Base-by-base conservation (phyloP, 2,888 invertebrate genomes). In the Drosophila mulleri region DNA sequence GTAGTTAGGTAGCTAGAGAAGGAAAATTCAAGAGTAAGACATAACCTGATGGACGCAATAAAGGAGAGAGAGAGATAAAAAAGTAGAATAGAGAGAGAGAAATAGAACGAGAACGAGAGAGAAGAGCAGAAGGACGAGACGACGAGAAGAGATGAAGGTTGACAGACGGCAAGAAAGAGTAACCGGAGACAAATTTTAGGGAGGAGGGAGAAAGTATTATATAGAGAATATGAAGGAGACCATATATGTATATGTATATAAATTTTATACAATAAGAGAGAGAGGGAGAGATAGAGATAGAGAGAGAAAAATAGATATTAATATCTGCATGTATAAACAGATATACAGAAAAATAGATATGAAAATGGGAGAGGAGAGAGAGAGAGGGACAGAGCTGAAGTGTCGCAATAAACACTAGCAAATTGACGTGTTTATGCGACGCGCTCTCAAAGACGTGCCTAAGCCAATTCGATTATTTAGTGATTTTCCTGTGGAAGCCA, bases 361-460 rank as follows among this genome's bases (percentile, higher is more conserved):
- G 8, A 4, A 35, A 35, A 7, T 35, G 23, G 5, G 26, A 5
- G 26, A 9, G 45, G 32, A 3, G 8, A 11, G 48, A 9, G 9
- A 11, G 8, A 2, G 12, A 14, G 20, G 23, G 42, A 8, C 18
- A 4, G 35, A 32, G 16, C 20, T 37, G 23, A 53, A 59, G 52
- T 58, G 48, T 50, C 53, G 57, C 41, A 53, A 86, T 80, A 75
- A 85, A 89, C 62, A 58, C 61, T 63, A 64, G 67, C 75, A 83
- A 84, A 87, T 89, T 87, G 89, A 87, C 72, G 71, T 89, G 88
- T 83, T 84, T 87, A 89, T 87, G 88, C 48, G 73, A 61, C 67
- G 63, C 59, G 29, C 66, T 52, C 62, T 50, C 54, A 44, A 54
- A 67, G 71, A 66, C 75, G 62, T 67, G 78, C 72, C 89, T 58